Percentiles rank a stretch among this genome's conserved stretches.
Conservation (phyloP, 92 coral and sea anemone species). For the Pocillopora meandrina region DNA sequence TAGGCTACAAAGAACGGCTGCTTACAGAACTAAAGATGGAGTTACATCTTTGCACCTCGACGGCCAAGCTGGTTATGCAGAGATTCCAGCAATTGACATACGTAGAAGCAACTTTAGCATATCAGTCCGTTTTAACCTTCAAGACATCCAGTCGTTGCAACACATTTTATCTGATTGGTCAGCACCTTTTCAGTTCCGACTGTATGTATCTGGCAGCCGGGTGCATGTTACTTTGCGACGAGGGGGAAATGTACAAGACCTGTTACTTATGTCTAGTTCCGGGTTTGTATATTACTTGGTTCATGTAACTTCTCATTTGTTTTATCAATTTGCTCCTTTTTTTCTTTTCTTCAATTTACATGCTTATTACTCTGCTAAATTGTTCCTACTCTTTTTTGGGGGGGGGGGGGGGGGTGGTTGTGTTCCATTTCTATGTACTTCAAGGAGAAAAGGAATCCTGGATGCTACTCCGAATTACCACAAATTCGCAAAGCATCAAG, state of each 20-base stretch:
- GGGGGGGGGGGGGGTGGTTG: too few relatives aligned
- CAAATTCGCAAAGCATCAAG: too few relatives aligned
- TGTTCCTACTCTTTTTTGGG: too few relatives aligned
- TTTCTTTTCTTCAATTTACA: too few relatives aligned
- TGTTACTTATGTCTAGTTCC: not conserved
- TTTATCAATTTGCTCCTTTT: not conserved
- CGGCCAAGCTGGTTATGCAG: conserved; percentile 47
- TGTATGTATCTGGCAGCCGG: conserved; percentile 15
- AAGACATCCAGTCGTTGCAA: not conserved
- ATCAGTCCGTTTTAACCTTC: conserved; percentile 41
- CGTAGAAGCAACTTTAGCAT: conserved; percentile 48
- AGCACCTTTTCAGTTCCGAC: conserved; percentile 53
- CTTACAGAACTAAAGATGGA: conserved; percentile 30
- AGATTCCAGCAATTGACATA: conserved; percentile 52
- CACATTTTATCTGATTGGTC: conserved; percentile 66
- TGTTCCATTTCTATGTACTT: not conserved
- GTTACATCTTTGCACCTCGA: conserved; percentile 41
- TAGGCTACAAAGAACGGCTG: conserved; percentile 21
- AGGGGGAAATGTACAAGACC: not conserved
- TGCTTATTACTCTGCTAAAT: too few relatives aligned
- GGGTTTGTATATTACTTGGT: conserved; percentile 4
- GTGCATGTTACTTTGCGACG: conserved; percentile 15
- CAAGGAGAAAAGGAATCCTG: too few relatives aligned
- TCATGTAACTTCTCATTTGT: too few relatives aligned
- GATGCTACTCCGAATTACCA: too few relatives aligned